A percentile compares a stretch with the other conserved stretches of the same genome.
phyloP scores from a whole-genome alignment of 2,888 invertebrate genomes.

The Ophion obscuratus region DNA sequence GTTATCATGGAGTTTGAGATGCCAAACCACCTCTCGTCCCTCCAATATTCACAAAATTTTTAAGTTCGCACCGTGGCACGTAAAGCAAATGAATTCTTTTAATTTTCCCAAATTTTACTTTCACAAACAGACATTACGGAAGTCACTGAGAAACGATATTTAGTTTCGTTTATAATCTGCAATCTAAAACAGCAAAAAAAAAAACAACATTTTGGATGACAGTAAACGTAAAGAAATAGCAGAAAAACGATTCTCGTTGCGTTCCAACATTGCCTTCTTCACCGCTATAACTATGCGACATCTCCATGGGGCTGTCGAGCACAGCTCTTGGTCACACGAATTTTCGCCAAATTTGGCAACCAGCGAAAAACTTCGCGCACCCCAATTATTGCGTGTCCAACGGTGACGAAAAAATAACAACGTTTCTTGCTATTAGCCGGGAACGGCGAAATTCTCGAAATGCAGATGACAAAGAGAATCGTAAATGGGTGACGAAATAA shows the following conservation, averaged over 20 bases:
- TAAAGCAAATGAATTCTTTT: not conserved
- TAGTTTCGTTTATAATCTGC: not conserved
- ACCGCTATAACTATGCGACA: not conserved
- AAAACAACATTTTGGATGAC: not conserved
- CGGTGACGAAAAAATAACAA: not conserved
- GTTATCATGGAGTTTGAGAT: not conserved
- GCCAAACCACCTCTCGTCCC: too few species aligned
- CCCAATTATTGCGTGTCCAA: not conserved
- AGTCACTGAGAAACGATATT: not conserved
- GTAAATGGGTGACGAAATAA: conserved; percentile 1
- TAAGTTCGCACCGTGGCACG: not conserved
- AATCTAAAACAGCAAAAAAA: too few species aligned
- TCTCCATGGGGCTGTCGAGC: not conserved
- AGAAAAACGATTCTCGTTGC: not conserved
- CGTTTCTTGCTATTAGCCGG: not conserved
- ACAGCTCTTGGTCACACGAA: not conserved
- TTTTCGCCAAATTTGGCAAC: not conserved
- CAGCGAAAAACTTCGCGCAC: not conserved
- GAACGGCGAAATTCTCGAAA: not conserved
- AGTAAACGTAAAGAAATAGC: not conserved
- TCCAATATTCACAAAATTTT: not conserved
- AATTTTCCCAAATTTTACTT: not conserved
- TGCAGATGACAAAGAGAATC: not conserved
- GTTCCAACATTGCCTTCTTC: not conserved
- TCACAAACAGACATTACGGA: not conserved